phyloP scores from a whole-genome alignment of 1,140 invertebrate genomes.

The Homarus americanus region DNA sequence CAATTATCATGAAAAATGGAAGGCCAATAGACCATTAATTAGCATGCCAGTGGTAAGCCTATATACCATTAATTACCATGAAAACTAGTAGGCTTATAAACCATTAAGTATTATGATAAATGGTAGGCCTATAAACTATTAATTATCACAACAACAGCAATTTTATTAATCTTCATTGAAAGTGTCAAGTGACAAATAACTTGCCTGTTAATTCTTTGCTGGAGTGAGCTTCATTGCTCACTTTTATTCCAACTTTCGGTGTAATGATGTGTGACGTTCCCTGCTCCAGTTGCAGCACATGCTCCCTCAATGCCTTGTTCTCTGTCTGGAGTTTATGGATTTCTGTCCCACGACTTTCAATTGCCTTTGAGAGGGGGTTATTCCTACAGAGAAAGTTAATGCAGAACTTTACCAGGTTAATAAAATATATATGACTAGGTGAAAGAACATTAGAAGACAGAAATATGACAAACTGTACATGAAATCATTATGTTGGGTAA shows the following conservation, averaged over 20 bases:
- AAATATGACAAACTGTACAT: too few relatives aligned
- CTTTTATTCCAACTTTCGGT: slow-evolving; percentile 54
- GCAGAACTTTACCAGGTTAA: background rate
- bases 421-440: background rate
- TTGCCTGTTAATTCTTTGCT: slow-evolving; percentile 45
- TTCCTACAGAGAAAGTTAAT: slow-evolving; percentile 80
- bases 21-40: too few relatives aligned
- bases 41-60: too few relatives aligned
- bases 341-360: slow-evolving; percentile 83
- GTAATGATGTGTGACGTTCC: slow-evolving; percentile 70
- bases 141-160: too few relatives aligned
- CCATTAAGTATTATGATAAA: too few relatives aligned
- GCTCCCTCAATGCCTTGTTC: slow-evolving; percentile 82
- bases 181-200: background rate
- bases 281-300: slow-evolving; percentile 77
- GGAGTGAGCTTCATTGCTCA: slow-evolving; percentile 13
- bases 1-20: too few relatives aligned
- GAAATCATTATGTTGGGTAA: too few relatives aligned
- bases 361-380: slow-evolving; percentile 88
- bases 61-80: too few relatives aligned
- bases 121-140: too few relatives aligned
- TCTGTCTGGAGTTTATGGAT: slow-evolving; percentile 86
- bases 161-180: too few relatives aligned
- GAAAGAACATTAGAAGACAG: too few relatives aligned
- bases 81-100: too few relatives aligned